These are phyloP conservation scores for Aramus guarauna DNA, from an alignment of 2,113 vertebrate genomes.

Conservation along the genomic window DNA sequence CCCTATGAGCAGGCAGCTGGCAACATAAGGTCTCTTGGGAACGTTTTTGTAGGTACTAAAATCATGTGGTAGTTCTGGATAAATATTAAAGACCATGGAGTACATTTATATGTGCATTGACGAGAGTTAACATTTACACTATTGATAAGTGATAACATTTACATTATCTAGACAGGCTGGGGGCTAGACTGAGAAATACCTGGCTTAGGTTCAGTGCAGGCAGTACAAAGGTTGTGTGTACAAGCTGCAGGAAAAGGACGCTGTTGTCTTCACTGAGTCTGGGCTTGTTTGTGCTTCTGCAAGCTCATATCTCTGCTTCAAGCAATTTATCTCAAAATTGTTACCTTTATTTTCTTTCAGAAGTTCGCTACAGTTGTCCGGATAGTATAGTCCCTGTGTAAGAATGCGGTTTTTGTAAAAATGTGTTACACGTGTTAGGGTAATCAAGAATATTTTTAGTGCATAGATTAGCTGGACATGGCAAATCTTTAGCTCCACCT, in stretches of 20 bases:
- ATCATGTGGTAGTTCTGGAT: neutral
- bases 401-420: neutral
- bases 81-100: neutral
- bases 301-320: neutral
- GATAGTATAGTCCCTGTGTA: neutral
- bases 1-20: neutral
- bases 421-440: neutral
- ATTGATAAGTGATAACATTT: neutral
- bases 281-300: neutral
- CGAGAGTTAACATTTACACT: neutral
- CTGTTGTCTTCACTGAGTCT: neutral
- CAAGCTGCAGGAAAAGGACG: neutral
- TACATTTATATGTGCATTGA: neutral
- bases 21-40: neutral
- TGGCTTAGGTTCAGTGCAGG: neutral
- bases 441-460: neutral
- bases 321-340: neutral
- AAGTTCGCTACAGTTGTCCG: neutral
- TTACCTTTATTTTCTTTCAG: neutral
- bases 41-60: neutral
- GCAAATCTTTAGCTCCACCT: constrained; percentile 19
- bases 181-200: neutral
- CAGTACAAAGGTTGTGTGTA: neutral
- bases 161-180: neutral
- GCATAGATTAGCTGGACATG: neutral